These are phyloP conservation scores for Cladopsammia gracilis DNA, from an alignment of 64 coral and sea anemone species.

Conservation along the genomic window DNA sequence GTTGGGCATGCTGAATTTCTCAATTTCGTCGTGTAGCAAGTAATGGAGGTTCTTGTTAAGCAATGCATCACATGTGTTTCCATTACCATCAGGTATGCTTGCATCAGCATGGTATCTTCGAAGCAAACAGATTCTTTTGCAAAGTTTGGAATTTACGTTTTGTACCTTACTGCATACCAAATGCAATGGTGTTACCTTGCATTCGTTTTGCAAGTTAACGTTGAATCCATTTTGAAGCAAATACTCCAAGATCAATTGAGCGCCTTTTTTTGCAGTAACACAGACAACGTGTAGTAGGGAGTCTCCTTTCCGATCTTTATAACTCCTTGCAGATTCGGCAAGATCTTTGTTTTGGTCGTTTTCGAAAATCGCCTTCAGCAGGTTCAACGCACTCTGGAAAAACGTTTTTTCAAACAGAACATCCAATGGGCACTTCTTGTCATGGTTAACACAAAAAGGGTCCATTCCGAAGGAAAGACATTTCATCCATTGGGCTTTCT, in stretches of 20 bases:
- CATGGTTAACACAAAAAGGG: constrained; percentile 14
- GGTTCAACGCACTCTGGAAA: neutral
- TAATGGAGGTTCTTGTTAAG: constrained; percentile 5
- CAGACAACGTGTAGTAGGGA: neutral
- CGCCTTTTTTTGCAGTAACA: neutral
- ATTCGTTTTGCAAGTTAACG: constrained; percentile 22
- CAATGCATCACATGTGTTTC: constrained; percentile 44
- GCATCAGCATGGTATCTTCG: constrained; percentile 42
- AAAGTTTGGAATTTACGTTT: neutral
- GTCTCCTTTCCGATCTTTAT: neutral
- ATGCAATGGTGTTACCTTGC: constrained; percentile 22
- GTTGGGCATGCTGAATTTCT: constrained; percentile 4
- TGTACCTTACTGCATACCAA: neutral
- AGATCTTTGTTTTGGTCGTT: neutral
- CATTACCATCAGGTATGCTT: neutral
- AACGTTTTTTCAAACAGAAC: constrained; percentile 32
- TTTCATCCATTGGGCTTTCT: constrained; percentile 1
- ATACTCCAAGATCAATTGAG: neutral
- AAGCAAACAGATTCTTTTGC: constrained; percentile 3
- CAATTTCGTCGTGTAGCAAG: neutral
- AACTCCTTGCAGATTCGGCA: neutral
- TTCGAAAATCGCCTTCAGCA: constrained; percentile 17
- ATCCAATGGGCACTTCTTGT: constrained; percentile 8
- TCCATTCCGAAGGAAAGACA: constrained; percentile 3
- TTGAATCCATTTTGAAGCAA: constrained; percentile 39